A percentile compares a stretch with the other conserved stretches of the same genome.
Evolutionary conservation across 2,888 invertebrate species (phyloP).

Genomic region (Tridacna gigas): DNA sequence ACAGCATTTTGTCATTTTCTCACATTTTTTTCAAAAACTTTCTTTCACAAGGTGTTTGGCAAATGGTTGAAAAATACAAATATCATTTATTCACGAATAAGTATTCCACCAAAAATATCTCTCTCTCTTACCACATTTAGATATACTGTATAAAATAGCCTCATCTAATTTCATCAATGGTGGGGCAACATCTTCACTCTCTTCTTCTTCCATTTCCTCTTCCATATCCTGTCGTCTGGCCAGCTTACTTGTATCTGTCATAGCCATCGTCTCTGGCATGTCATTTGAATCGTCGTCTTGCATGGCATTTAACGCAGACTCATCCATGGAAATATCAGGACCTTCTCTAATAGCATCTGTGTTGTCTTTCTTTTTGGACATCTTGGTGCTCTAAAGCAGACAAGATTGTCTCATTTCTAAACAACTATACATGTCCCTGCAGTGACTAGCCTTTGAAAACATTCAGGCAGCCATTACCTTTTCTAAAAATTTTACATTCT

Average conservation of each 20-base stretch:
- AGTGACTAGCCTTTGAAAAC: too few species aligned
- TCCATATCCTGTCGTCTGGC: slow-evolving; percentile 84
- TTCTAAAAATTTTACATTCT: too few species aligned
- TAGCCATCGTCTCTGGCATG: slow-evolving; percentile 72
- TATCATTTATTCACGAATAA: background rate
- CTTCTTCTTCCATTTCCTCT: slow-evolving; percentile 77
- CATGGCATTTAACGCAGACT: slow-evolving; percentile 75
- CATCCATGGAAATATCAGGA: slow-evolving; percentile 77
- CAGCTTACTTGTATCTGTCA: slow-evolving; percentile 64
- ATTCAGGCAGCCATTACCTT: too few species aligned
- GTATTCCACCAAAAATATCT: background rate
- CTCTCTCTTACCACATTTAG: slow-evolving; percentile 90
- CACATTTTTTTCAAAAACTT: too few species aligned
- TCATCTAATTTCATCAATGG: slow-evolving; percentile 94
- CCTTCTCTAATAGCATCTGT: slow-evolving; percentile 71
- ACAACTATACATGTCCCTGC: too few species aligned
- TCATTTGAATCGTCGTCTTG: slow-evolving; percentile 86
- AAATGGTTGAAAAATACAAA: too few species aligned
- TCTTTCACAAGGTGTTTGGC: too few species aligned
- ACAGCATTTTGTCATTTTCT: too few species aligned
- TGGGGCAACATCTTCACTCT: slow-evolving; percentile 67
- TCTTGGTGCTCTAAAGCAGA: slow-evolving; percentile 51
- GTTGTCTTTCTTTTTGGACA: slow-evolving; percentile 75
- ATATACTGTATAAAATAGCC: slow-evolving; percentile 96
- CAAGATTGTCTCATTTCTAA: background rate